These are phyloP conservation scores for Pollachius pollachius DNA, from an alignment of 2,113 vertebrate genomes.

Conservation along the genomic window DNA sequence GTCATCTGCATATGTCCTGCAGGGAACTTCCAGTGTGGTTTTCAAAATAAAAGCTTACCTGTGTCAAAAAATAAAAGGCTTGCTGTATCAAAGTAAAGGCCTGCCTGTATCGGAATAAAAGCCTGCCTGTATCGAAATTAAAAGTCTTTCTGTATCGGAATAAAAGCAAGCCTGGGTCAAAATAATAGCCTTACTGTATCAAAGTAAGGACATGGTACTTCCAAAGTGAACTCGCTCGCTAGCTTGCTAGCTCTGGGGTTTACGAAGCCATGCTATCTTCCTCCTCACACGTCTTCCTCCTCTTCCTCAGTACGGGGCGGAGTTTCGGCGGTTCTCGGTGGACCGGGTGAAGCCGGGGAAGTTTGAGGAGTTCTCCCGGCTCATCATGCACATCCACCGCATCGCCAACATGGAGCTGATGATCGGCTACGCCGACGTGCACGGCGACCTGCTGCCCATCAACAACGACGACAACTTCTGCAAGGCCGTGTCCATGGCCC, in stretches of 20 bases:
- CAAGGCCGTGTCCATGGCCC: conserved; percentile 93
- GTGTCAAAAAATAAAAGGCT: too few species aligned
- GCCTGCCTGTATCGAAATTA: too few species aligned
- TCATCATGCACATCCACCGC: conserved; percentile 91
- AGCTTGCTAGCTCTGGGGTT: not conserved
- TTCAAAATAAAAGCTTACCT: not conserved
- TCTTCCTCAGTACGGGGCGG: conserved; percentile 87
- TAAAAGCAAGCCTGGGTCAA: too few species aligned
- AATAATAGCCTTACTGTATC: too few species aligned
- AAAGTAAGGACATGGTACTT: too few species aligned
- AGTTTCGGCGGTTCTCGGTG: conserved; percentile 95
- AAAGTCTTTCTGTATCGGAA: too few species aligned
- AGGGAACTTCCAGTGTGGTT: not conserved
- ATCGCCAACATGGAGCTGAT: conserved; percentile 91
- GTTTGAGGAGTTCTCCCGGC: conserved; percentile 97
- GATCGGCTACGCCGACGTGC: conserved; percentile 94
- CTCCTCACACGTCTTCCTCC: not conserved
- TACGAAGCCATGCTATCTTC: not conserved
- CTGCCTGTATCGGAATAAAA: too few species aligned
- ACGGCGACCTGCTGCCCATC: conserved; percentile 97
- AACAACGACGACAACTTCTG: conserved; percentile 98
- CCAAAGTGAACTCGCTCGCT: too few species aligned
- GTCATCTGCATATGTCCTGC: conserved; percentile 5
- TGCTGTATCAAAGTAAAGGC: too few species aligned
- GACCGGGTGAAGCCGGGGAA: conserved; percentile 91